Evolutionary conservation across 2,113 vertebrate species (phyloP).

Genomic region (Morone chrysops): DNA sequence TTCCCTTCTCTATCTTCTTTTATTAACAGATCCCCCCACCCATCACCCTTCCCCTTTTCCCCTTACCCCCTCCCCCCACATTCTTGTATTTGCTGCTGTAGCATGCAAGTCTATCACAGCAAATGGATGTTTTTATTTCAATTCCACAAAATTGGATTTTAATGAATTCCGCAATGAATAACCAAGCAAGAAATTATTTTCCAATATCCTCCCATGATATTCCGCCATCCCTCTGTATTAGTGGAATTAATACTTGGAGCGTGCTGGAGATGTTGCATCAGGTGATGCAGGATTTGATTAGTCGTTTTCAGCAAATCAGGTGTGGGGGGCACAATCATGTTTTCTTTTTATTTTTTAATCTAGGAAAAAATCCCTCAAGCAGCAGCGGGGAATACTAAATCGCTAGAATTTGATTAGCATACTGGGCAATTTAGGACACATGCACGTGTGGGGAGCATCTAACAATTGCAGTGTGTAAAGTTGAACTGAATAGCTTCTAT

Average conservation of each 20-base stretch:
- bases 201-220: constrained; percentile 70
- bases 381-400: constrained; percentile 54
- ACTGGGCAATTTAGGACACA: constrained; percentile 15
- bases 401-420: constrained; percentile 50
- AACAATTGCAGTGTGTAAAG: constrained; percentile 14
- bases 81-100: constrained; percentile 31
- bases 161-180: constrained; percentile 75
- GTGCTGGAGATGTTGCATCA: constrained; percentile 59
- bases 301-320: constrained; percentile 62
- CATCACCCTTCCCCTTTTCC: not conserved
- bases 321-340: constrained; percentile 51
- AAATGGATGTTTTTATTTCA: constrained; percentile 71
- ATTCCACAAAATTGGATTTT: constrained; percentile 73
- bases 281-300: constrained; percentile 72
- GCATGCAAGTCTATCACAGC: constrained; percentile 56
- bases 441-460: not conserved
- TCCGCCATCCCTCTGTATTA: constrained; percentile 58
- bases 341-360: constrained; percentile 65
- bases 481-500: constrained; percentile 26
- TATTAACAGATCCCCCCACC: not conserved
- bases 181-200: constrained; percentile 76
- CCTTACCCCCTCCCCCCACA: not conserved
- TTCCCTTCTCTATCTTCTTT: not conserved
- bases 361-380: constrained; percentile 45
- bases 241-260: constrained; percentile 67